Base-by-base conservation (phyloP, 2,888 invertebrate genomes). In the Pseudococcus viburni region DNA sequence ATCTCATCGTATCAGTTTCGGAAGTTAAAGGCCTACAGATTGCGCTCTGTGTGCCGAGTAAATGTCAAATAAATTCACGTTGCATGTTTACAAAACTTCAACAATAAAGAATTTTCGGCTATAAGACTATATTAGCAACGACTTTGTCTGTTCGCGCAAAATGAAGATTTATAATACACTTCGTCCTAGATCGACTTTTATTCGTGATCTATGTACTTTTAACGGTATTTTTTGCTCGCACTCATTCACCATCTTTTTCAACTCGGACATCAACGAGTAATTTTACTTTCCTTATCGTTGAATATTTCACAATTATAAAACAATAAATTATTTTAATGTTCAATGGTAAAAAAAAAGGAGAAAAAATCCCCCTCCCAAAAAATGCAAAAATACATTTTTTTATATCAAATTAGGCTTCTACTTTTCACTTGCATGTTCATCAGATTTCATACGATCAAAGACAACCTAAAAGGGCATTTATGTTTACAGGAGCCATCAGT, bases 91-190 rank as follows among this genome's bases (percentile, higher is more conserved):
- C 46, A 83, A 83, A 83, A 83, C 80, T 83, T 83, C 80, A 46
- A 83, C 80, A 46, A 83, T 83, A 83, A 83, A 83, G 80, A 83
- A 83, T 83, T 46, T 83, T 42, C 80, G 11, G 42, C 80, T 83
- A 46, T 83, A 83, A 83, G 80, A 83, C 80, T 83, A 83, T 83
- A 83, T 83, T 83, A 83, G 80, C 80, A 83, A 83, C 46, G 80
- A 73, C 26, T 73, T 33, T 73, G 73, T 73, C 73, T 68, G 68
- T 26, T 68, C 12, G 26, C 33, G 39, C 19, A 64, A 73, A 83
- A 83, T 83, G 80, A 83, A 83, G 80, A 83, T 83, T 83, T 83
- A 83, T 83, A 83, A 73, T 73, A 73, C 33, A 73, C 39, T 73
- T 17, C 33, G 73, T 73, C 33, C 17, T 33, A 19, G 33, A 17